Conservation (phyloP, 1,140 invertebrate species). For the Procambarus virginalis region DNA sequence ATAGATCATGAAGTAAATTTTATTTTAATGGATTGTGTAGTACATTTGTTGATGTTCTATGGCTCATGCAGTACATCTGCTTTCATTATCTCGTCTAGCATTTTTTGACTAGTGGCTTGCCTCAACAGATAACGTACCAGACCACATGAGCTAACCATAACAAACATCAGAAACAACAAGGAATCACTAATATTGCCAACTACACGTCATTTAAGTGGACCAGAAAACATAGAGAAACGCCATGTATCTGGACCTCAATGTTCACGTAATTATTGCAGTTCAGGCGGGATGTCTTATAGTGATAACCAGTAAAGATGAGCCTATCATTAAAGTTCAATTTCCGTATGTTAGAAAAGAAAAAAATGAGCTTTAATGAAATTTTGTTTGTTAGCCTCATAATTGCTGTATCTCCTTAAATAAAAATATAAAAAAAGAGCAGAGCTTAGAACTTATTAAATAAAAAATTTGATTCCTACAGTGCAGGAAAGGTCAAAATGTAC, state of each 20-base stretch:
- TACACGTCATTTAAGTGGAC: slow-evolving; percentile 51
- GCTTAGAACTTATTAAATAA: not conserved
- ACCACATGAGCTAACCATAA: slow-evolving; percentile 5
- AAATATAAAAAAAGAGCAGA: not conserved
- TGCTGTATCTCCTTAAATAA: not conserved
- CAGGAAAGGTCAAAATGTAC: slow-evolving; percentile 1
- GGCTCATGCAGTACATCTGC: too few species aligned
- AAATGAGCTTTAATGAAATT: slow-evolving; percentile 27
- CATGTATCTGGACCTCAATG: slow-evolving; percentile 25
- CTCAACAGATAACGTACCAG: slow-evolving; percentile 6
- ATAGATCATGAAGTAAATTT: too few species aligned
- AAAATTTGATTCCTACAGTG: not conserved
- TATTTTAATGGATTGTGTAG: too few species aligned
- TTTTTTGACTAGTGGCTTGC: not conserved
- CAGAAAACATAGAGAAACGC: slow-evolving; percentile 24
- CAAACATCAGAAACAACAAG: slow-evolving; percentile 30
- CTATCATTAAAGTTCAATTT: slow-evolving; percentile 18
- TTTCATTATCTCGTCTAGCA: too few species aligned
- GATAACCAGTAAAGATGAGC: not conserved
- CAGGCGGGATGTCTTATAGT: slow-evolving; percentile 40
- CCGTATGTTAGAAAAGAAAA: slow-evolving; percentile 1
- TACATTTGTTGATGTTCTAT: too few species aligned
- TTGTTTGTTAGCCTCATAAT: not conserved
- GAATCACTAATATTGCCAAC: slow-evolving; percentile 54
- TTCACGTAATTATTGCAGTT: slow-evolving; percentile 51